Evolutionary conservation across 2,888 invertebrate genomes (phyloP), one percentile per base, ranked within the genome.

Genomic region (Phengaris alcon): DNA sequence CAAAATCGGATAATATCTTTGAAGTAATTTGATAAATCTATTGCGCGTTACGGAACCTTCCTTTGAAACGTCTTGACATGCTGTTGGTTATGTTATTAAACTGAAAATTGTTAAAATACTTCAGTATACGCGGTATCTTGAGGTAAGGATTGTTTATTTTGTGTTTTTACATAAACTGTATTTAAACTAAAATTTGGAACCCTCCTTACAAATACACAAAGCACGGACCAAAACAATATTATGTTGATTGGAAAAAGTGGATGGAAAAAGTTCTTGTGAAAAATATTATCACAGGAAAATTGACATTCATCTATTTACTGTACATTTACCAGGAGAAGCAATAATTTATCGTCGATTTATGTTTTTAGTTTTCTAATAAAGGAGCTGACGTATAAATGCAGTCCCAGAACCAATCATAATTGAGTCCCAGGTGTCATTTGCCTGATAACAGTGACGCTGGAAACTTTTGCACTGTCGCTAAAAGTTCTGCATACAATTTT

Each of bases 391-490:
- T 69, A 68, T 75, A 75, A 69, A 75, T 85, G 86, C 85, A 86
- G 90, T 90, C 91, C 90, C 91, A 81, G 84, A 90, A 83, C 89
- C 90, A 90, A 91, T 92, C 89, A 90, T 80, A 83, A 80, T 77
- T 80, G 78, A 82, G 84, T 88, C 90, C 90, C 90, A 83, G 74
- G 87, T 86, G 88, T 85, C 87, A 86, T 87, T 86, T 86, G 85
- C 85, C 84, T 72, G 72, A 72, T 72, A 72, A 72, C 72, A 12
- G 72, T 13, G 72, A 54, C 54, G 72, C 35, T 13, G 54, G 74
- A 54, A 68, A 69, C 68, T 55, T 68, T 68, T 75, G 68, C 72
- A 22, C 35, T 22, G 72, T 35, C 51, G 35, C 52, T 72, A 72
- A 72, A 72, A 72, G 22, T 72, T 54, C 6, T 52, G 52, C 54